phyloP scores from a whole-genome alignment of 2,797 vertebrate species.

The Cyprinella venusta region DNA sequence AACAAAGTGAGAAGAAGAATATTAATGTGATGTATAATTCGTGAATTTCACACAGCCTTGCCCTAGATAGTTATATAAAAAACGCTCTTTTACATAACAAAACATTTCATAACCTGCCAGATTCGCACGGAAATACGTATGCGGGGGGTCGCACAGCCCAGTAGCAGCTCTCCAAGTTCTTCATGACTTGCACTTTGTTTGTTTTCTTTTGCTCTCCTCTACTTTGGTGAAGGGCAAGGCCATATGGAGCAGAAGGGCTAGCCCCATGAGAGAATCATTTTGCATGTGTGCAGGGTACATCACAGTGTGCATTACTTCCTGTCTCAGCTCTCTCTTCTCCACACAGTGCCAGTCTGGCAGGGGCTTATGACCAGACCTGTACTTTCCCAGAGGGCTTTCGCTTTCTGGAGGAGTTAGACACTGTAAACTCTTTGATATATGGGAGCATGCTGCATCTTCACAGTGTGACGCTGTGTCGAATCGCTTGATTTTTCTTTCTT shows the following conservation, averaged over 20 bases:
- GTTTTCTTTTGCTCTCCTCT: slow-evolving; percentile 39
- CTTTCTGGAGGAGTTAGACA: slow-evolving; percentile 4
- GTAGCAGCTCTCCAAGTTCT: slow-evolving; percentile 9
- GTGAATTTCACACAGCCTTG: slow-evolving; percentile 54
- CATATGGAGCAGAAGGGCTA: slow-evolving; percentile 62
- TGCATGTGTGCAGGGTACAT: slow-evolving; percentile 59
- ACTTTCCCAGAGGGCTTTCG: slow-evolving; percentile 3
- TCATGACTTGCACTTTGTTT: slow-evolving; percentile 45
- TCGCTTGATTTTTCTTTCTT: not conserved
- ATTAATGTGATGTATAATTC: not conserved
- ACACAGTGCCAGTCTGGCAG: slow-evolving; percentile 58
- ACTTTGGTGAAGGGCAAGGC: slow-evolving; percentile 47
- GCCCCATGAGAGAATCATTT: slow-evolving; percentile 61
- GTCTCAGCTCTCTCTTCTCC: slow-evolving; percentile 53
- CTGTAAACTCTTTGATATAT: slow-evolving; percentile 19
- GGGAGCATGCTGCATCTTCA: slow-evolving; percentile 1
- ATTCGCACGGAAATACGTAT: slow-evolving; percentile 57
- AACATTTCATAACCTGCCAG: slow-evolving; percentile 74
- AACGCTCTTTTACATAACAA: slow-evolving; percentile 67
- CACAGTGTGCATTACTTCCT: slow-evolving; percentile 50
- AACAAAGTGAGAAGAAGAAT: slow-evolving; percentile 6
- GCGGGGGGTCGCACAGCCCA: slow-evolving; percentile 12
- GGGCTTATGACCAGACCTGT: not conserved
- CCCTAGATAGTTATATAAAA: slow-evolving; percentile 52
- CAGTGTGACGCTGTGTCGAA: not conserved